These are phyloP conservation scores for Hypercompe scribonia DNA, from an alignment of 2,888 invertebrate species.

Conservation along the genomic window DNA sequence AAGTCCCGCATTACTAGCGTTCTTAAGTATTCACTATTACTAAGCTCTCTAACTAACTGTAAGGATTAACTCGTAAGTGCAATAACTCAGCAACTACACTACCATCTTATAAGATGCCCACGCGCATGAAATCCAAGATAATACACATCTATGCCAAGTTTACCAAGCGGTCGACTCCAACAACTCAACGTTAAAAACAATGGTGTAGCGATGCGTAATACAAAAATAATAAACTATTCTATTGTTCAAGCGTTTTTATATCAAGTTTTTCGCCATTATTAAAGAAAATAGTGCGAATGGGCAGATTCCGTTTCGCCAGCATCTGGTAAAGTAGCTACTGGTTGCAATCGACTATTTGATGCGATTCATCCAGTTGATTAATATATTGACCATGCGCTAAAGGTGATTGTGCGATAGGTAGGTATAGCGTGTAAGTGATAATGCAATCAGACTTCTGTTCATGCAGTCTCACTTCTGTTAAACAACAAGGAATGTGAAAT, in stretches of 20 bases:
- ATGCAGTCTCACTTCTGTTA: not conserved
- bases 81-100: not conserved
- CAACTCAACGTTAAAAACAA: slow-evolving; percentile 7
- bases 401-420: not conserved
- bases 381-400: not conserved
- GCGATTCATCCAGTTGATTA: not conserved
- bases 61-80: not conserved
- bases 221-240: slow-evolving; percentile 14
- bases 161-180: slow-evolving; percentile 10
- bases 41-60: not conserved
- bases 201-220: slow-evolving; percentile 6
- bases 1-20: not conserved
- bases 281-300: slow-evolving; percentile 18
- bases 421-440: too few relatives aligned
- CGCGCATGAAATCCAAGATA: not conserved
- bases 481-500: not conserved
- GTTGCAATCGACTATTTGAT: not conserved
- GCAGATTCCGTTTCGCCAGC: slow-evolving; percentile 8
- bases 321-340: not conserved
- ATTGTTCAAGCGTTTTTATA: slow-evolving; percentile 30
- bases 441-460: not conserved
- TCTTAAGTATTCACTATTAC: not conserved
- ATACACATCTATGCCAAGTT: not conserved
- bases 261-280: slow-evolving; percentile 21
- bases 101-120: not conserved